These are phyloP conservation scores for Apostichopus parvimensis DNA, from an alignment of 35 echinoderm and acorn worm genomes.

Conservation along the genomic window DNA sequence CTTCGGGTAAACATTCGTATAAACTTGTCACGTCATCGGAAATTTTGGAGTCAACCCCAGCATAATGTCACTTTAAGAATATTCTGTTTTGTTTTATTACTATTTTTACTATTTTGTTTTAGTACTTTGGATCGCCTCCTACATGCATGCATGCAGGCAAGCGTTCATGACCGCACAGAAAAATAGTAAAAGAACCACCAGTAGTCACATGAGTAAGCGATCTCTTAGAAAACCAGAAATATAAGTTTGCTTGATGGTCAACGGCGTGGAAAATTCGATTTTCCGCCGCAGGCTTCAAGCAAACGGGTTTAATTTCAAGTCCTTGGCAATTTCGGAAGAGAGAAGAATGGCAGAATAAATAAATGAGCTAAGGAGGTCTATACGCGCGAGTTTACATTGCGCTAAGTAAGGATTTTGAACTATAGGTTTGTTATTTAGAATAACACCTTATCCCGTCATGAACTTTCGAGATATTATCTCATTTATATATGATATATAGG, in stretches of 20 bases:
- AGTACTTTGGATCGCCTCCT: too few relatives aligned
- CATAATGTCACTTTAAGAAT: too few relatives aligned
- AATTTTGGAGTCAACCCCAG: too few relatives aligned
- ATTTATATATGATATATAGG: too few relatives aligned
- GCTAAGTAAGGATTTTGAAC: conserved; percentile 33
- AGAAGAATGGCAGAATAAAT: conserved; percentile 44
- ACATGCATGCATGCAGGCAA: not conserved
- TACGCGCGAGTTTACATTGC: conserved; percentile 20
- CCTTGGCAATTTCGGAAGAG: not conserved
- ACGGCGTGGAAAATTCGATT: conserved; percentile 60
- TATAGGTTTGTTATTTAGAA: conserved; percentile 1
- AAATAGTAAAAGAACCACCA: not conserved
- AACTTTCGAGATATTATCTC: not conserved
- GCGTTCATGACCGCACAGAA: not conserved
- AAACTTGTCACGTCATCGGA: too few relatives aligned
- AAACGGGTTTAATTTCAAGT: conserved; percentile 55
- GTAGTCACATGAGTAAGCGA: not conserved
- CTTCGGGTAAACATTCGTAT: too few relatives aligned
- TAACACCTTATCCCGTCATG: not conserved
- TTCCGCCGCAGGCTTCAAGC: conserved; percentile 28
- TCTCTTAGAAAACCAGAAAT: not conserved
- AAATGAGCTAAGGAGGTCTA: conserved; percentile 26
- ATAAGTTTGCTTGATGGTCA: conserved; percentile 29
- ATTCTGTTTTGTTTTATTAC: too few relatives aligned
- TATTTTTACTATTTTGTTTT: too few relatives aligned